Conservation (phyloP, 2,888 invertebrate genomes). For the Mesoligia furuncula region DNA sequence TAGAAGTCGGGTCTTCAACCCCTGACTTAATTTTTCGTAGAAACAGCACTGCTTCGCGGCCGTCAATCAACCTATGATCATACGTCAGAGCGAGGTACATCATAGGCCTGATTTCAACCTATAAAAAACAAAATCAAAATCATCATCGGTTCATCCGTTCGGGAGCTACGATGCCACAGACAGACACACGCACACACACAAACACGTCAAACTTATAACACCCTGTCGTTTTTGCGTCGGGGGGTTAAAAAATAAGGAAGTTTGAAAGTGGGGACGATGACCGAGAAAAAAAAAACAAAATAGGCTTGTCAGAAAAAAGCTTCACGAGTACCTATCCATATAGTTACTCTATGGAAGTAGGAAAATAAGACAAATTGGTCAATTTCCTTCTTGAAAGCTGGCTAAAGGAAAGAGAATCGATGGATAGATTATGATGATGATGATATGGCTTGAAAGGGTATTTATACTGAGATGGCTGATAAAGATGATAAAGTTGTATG, state of each 20-base stretch:
- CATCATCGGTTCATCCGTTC: too few relatives aligned
- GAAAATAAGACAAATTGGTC: neutral
- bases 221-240: too few relatives aligned
- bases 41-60: conserved; percentile 99
- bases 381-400: neutral
- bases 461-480: too few relatives aligned
- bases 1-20: conserved; percentile 98
- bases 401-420: neutral
- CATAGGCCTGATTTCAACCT: conserved; percentile 99
- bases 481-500: neutral
- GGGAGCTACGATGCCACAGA: too few relatives aligned
- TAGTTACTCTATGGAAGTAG: neutral
- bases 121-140: too few relatives aligned
- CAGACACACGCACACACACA: too few relatives aligned
- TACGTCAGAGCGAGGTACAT: conserved; percentile 99
- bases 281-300: neutral
- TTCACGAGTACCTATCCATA: neutral
- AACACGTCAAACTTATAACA: too few relatives aligned
- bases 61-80: conserved; percentile 99
- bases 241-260: neutral
- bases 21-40: conserved; percentile 98
- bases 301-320: neutral
- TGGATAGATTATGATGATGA: neutral
- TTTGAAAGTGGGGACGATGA: neutral
- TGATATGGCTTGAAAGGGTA: neutral